phyloP scores from a whole-genome alignment of 2,797 vertebrate species.

The Protonibea diacanthus region DNA sequence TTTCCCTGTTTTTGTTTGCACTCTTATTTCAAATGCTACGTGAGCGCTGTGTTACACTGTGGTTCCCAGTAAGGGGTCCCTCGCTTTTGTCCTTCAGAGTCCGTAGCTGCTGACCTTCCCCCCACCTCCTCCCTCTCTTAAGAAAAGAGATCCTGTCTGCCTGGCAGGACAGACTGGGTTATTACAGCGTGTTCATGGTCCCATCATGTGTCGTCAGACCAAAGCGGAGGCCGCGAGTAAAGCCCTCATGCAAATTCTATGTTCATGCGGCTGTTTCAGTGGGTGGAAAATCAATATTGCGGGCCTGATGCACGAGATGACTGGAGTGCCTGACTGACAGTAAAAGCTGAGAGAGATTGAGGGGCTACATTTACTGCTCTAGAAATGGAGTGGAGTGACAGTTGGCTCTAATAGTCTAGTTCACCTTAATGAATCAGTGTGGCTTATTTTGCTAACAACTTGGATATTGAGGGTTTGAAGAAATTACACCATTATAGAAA shows the following conservation, averaged over 20 bases:
- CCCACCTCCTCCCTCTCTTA: conserved; percentile 77
- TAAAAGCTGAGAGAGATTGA: conserved; percentile 98
- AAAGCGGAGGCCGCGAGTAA: conserved; percentile 94
- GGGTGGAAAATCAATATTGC: conserved; percentile 99
- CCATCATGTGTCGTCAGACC: conserved; percentile 97
- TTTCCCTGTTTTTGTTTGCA: not conserved
- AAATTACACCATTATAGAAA: conserved; percentile 88
- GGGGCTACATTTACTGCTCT: conserved; percentile 91
- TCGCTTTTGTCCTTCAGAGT: conserved; percentile 71
- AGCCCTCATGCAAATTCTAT: conserved; percentile 99
- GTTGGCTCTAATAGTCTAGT: conserved; percentile 91
- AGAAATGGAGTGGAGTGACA: conserved; percentile 92
- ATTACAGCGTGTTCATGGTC: conserved; percentile 93
- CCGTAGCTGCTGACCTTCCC: conserved; percentile 73
- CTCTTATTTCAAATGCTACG: conserved; percentile 11
- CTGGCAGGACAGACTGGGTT: conserved; percentile 90
- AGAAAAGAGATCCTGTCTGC: conserved; percentile 81
- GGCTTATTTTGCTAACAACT: conserved; percentile 95
- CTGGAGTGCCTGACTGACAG: conserved; percentile 99
- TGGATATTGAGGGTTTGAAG: conserved; percentile 89
- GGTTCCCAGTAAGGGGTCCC: conserved; percentile 42
- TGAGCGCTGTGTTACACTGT: conserved; percentile 18
- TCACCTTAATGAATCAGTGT: conserved; percentile 93
- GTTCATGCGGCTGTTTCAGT: conserved; percentile 99
- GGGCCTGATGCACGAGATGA: conserved; percentile 97